Base-by-base conservation (phyloP, 2,797 vertebrate genomes). In the Crenichthys baileyi region DNA sequence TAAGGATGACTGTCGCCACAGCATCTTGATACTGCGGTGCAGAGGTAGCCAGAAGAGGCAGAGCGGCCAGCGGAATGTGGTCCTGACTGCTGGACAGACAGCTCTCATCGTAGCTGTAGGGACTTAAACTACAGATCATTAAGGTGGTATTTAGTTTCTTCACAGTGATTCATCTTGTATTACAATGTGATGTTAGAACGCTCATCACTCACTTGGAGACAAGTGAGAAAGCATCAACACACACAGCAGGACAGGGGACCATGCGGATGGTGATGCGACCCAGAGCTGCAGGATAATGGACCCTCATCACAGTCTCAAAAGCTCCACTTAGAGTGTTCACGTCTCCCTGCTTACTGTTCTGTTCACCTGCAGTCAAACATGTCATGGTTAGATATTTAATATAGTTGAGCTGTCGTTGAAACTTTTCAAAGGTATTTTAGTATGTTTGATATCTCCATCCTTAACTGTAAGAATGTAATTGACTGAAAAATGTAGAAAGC, bases 71-170 rank as follows among this genome's bases (percentile, higher is more conserved):
- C 0, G 98, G 98, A 81, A 99, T 98, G 95, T 99, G 98, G 90
- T 99, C 98, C 95, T 99, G 98, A 79, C 97, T 99, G 95, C 96
- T 99, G 87, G 97, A 99, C 81, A 99, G 95, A 91, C 97, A 99
- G 91, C 97, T 93, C 91, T 98, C 98, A 0, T 99, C 98, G 0
- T 99, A 97, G 85, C 98, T 98, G 83, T 99, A 98, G 0, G 98
- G 98, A 86, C 97, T 99, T 75, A 99, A 96, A 83, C 98, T 99
- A 93, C 70, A 78, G 53, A 75, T 51, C 68, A 78, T 82, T 83
- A 76, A 75, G 50, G 60, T 70, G 44, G 61, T 50, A 55, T 76
- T 75, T 70, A 44, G 53, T 22, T 24, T n/a, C n/a, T 6, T 9
- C 31, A 24, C 76, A 75, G 74, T 22, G 60, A 70, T 4, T 1